Evolutionary conservation across 2,888 invertebrate genomes (phyloP).

Genomic region (Acronicta aceris): DNA sequence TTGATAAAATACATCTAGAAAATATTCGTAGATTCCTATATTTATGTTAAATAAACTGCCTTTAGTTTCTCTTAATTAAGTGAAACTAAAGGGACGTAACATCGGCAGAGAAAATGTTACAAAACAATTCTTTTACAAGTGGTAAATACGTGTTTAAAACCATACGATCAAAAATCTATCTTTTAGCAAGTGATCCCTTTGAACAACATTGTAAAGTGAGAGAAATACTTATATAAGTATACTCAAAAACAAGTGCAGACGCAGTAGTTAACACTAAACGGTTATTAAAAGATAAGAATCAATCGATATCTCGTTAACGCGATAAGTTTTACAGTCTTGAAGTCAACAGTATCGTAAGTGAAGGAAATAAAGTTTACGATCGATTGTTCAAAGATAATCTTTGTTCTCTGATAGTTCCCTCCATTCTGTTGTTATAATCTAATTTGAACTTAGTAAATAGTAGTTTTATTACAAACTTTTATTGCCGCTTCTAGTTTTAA

Average conservation of each 20-base stretch:
- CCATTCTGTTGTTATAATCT: conserved; percentile 35
- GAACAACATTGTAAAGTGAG: conserved; percentile 29
- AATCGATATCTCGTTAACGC: conserved; percentile 37
- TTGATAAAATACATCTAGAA: no score
- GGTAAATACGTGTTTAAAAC: no score
- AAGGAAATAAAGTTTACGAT: conserved; percentile 50
- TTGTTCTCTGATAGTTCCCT: conserved; percentile 42
- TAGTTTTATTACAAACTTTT: conserved; percentile 35
- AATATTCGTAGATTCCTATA: no score
- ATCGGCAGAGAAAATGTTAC: no score
- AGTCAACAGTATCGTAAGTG: conserved; percentile 35
- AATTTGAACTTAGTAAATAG: conserved; percentile 29
- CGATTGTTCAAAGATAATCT: conserved; percentile 50
- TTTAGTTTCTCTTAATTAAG: no score
- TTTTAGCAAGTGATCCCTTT: no score
- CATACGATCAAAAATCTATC: no score
- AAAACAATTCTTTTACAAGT: no score
- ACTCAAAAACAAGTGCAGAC: conserved; percentile 15
- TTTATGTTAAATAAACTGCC: no score
- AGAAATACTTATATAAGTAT: conserved; percentile 21
- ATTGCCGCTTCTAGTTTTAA: conserved; percentile 31
- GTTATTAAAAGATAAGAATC: conserved; percentile 55
- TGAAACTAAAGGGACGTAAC: no score
- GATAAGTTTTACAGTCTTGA: conserved; percentile 49
- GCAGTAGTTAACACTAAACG: conserved; percentile 42